Evolutionary conservation across 2,797 vertebrate species (phyloP).

Genomic region (Pseudochirops cupreus): DNA sequence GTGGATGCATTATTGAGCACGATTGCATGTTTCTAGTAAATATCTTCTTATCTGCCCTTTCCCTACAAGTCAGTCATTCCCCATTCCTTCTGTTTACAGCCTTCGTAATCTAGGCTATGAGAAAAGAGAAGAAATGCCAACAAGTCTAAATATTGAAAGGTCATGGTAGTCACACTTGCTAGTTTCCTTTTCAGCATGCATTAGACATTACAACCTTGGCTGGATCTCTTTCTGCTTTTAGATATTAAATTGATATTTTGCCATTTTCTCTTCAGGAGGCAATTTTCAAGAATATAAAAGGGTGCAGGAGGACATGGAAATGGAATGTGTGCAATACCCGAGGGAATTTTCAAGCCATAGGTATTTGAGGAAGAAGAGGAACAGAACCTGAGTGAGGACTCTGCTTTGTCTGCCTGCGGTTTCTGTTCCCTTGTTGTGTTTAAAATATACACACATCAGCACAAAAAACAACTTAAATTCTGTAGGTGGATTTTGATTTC

Average conservation of each 20-base stretch:
- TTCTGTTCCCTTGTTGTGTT: conserved; percentile 43
- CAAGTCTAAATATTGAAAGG: conserved; percentile 42
- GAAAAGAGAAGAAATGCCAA: conserved; percentile 54
- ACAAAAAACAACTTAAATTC: conserved; percentile 46
- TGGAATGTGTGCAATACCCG: neutral
- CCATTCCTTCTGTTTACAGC: neutral
- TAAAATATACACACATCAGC: conserved; percentile 25
- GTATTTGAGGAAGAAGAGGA: conserved; percentile 1
- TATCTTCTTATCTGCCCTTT: conserved; percentile 54
- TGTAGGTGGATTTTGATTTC: conserved; percentile 38
- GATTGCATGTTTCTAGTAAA: conserved; percentile 55
- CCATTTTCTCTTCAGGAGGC: conserved; percentile 57
- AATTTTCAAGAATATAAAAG: conserved; percentile 51
- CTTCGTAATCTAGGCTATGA: conserved; percentile 37
- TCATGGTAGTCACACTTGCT: conserved; percentile 25
- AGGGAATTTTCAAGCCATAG: conserved; percentile 11
- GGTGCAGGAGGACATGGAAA: conserved; percentile 27
- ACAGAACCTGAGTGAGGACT: conserved; percentile 13
- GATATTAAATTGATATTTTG: conserved; percentile 40
- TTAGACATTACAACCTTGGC: conserved; percentile 4
- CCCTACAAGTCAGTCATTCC: conserved; percentile 20
- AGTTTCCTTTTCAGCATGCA: conserved; percentile 13
- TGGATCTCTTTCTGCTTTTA: conserved; percentile 43
- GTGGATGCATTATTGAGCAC: neutral
- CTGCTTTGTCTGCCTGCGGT: neutral